A percentile compares a stretch with the other conserved stretches of the same genome.
Conservation (phyloP, 2,113 vertebrate species). For the Bubo blakistoni region DNA sequence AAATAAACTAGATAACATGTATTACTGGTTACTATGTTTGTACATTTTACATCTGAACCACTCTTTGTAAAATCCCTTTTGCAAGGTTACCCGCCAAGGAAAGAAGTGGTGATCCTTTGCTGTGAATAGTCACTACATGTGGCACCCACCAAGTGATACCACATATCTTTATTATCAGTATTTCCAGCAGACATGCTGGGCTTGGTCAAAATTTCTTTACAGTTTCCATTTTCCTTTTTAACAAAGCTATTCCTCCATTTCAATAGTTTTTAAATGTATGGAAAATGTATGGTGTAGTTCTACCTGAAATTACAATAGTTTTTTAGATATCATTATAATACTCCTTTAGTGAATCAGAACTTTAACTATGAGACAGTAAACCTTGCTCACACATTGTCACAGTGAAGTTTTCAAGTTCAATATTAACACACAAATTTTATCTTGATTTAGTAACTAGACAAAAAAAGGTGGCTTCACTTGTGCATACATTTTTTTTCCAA, state of each 20-base stretch:
- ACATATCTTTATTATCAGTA: not conserved
- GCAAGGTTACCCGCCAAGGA: not conserved
- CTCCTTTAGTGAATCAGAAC: constrained; percentile 1
- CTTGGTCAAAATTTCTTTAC: not conserved
- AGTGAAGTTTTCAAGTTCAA: constrained; percentile 55
- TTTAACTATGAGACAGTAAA: constrained; percentile 41
- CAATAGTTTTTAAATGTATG: not conserved
- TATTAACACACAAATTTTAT: constrained; percentile 64
- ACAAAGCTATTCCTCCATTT: not conserved
- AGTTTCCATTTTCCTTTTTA: not conserved
- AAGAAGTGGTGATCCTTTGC: not conserved
- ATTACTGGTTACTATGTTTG: not conserved
- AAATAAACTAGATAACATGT: not conserved
- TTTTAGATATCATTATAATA: not conserved
- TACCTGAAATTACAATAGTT: not conserved
- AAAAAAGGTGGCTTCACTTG: constrained; percentile 66
- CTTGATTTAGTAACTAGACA: constrained; percentile 71
- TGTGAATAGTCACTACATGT: not conserved
- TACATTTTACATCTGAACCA: not conserved
- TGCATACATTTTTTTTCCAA: constrained; percentile 70
- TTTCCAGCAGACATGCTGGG: not conserved
- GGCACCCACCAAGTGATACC: not conserved
- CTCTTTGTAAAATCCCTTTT: not conserved
- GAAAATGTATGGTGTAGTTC: constrained; percentile 16
- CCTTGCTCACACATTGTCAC: constrained; percentile 12